Evolutionary conservation across 2,797 vertebrate genomes (phyloP).

Genomic region (Acipenser ruthenus): DNA sequence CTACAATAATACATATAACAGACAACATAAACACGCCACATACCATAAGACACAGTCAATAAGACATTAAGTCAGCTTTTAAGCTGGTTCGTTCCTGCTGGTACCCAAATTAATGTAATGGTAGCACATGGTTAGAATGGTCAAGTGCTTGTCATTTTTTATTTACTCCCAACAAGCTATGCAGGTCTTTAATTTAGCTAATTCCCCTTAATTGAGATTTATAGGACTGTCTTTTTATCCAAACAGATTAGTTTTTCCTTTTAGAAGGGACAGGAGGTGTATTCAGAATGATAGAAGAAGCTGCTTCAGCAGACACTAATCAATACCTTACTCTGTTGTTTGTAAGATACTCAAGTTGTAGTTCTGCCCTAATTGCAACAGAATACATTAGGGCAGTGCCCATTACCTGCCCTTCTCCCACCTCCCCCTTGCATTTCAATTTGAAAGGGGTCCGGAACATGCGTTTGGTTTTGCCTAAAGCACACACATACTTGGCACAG

Average conservation of each 20-base stretch:
- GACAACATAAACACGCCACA: no score
- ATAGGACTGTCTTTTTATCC: background rate
- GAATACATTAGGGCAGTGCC: background rate
- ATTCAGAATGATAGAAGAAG: background rate
- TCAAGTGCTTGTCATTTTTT: no score
- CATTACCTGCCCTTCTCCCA: background rate
- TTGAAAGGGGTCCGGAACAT: background rate
- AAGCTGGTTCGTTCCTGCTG: no score
- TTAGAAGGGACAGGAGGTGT: background rate
- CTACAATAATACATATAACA: no score
- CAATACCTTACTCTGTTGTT: background rate
- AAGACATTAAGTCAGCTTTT: no score
- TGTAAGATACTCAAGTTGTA: background rate
- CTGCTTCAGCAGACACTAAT: background rate
- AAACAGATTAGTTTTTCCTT: background rate
- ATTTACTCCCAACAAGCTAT: no score
- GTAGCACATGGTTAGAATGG: no score
- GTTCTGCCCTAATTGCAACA: background rate
- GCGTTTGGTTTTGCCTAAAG: background rate
- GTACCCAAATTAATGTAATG: no score
- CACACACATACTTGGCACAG: background rate
- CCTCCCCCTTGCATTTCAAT: background rate
- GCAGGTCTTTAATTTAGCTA: background rate
- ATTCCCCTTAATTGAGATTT: slow-evolving; percentile 3
- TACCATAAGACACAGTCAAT: no score